phyloP scores from a whole-genome alignment of 2,797 vertebrate species.

The Carduelis carduelis region DNA sequence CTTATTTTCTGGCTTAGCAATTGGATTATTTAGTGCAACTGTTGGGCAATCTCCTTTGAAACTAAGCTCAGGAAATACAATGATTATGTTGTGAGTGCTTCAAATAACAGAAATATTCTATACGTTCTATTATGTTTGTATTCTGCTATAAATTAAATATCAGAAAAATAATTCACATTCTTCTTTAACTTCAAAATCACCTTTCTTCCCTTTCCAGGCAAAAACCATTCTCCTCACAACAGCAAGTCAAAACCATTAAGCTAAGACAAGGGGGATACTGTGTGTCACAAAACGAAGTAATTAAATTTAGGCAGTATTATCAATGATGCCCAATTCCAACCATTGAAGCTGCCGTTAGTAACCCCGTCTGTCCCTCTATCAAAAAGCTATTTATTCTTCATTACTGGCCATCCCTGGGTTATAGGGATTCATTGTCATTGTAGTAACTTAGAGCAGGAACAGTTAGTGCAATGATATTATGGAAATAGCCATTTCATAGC shows the following conservation, averaged over 20 bases:
- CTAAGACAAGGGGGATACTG: conserved; percentile 35
- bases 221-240: neutral
- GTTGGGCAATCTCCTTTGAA: neutral
- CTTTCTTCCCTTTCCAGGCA: conserved; percentile 10
- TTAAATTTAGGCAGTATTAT: conserved; percentile 49
- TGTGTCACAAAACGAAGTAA: conserved; percentile 21
- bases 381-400: conserved; percentile 61
- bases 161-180: neutral
- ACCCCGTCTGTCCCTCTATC: conserved; percentile 38
- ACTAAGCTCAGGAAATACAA: neutral
- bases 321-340: conserved; percentile 35
- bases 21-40: neutral
- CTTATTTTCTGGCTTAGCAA: neutral
- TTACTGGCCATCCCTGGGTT: conserved; percentile 49
- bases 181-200: conserved; percentile 1
- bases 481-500: conserved; percentile 41
- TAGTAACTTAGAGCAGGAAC: conserved; percentile 24
- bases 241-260: conserved; percentile 31
- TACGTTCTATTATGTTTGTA: neutral
- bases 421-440: conserved; percentile 44
- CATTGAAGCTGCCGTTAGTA: neutral
- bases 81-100: neutral
- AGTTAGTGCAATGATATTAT: conserved; percentile 22
- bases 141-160: neutral
- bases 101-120: neutral